Base-by-base conservation (phyloP, 2,113 vertebrate species). In the Passer montanus region DNA sequence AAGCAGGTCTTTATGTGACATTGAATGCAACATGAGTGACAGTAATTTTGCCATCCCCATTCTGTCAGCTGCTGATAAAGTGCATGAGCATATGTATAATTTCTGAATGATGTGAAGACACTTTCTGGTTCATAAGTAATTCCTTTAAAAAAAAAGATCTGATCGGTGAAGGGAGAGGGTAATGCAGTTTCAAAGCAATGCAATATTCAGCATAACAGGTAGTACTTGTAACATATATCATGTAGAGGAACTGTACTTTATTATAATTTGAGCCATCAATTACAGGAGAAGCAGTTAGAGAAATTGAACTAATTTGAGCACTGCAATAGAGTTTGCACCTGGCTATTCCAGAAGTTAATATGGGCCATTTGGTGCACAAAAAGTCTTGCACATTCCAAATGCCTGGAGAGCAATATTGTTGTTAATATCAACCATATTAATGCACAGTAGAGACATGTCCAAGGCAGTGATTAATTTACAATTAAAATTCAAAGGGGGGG, bases 61-160 rank as follows among this genome's bases (percentile, higher is more conserved):
- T 94, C 94, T 96, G 96, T 94, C 92, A 96, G 74, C 72, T 94
- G 27, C 93, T 91, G 93, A 92, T 94, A 92, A 94, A 96, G 74
- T 96, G 92, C 94, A 86, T 94, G 89, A 95, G 75, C 92, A 92
- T 97, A 96, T 93, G 85, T 97, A 90, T 97, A 96, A 96, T 97
- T 96, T 94, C 92, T 97, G 94, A 96, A 90, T 93, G 92, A 94
- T 84, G 78, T 91, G 95, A 95, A 94, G 95, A 93, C 83, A 90
- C 88, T 97, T 94, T 96, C 92, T 94, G 92, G 89, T 89, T 91
- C 89, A 83, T 95, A 95, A 96, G 89, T 91, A 91, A 86, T 80
- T 96, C 69, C 80, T 84, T 78, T 78, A 59, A 76, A 91, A 93
- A 79, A 92, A 93, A 90, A 89, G 81, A 83, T 87, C 81, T 90